phyloP scores from a whole-genome alignment of 1,140 invertebrate genomes.

The Neelides sp. region DNA sequence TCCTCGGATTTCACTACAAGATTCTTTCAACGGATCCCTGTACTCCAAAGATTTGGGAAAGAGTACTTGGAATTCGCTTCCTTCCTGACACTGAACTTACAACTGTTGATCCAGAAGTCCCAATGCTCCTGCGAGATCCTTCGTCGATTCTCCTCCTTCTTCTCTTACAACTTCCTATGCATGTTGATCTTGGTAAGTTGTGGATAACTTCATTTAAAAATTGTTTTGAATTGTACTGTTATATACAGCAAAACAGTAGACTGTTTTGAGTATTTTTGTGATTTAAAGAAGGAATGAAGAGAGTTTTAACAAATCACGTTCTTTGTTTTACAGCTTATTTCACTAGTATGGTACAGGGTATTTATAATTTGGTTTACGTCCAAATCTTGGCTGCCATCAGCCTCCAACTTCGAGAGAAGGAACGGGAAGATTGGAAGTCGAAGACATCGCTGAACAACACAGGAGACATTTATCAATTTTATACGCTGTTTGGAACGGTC shows the following conservation, averaged over 20 bases:
- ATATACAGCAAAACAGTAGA: background rate
- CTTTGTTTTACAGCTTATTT: conserved; percentile 63
- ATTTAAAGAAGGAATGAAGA: no score
- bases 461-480: conserved; percentile 19
- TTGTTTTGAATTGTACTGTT: background rate
- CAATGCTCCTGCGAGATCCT: conserved; percentile 70
- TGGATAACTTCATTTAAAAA: conserved; percentile 1
- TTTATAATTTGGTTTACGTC: conserved; percentile 79
- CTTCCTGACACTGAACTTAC: conserved; percentile 35
- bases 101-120: conserved; percentile 52
- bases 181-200: conserved; percentile 68
- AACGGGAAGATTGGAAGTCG: conserved; percentile 40
- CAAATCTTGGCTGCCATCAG: conserved; percentile 65
- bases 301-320: conserved; percentile 8
- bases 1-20: conserved; percentile 69
- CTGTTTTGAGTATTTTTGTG: background rate
- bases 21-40: conserved; percentile 38
- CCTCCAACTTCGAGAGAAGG: conserved; percentile 45
- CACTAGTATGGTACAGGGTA: conserved; percentile 63
- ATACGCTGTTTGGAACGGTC: conserved; percentile 35
- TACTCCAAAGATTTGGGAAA: conserved; percentile 29
- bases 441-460: conserved; percentile 9
- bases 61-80: conserved; percentile 27
- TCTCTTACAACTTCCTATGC: conserved; percentile 64
- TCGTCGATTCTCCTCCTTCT: conserved; percentile 72